These are phyloP conservation scores for Oligia fasciuncula DNA, from an alignment of 2,888 invertebrate genomes.

Conservation along the genomic window DNA sequence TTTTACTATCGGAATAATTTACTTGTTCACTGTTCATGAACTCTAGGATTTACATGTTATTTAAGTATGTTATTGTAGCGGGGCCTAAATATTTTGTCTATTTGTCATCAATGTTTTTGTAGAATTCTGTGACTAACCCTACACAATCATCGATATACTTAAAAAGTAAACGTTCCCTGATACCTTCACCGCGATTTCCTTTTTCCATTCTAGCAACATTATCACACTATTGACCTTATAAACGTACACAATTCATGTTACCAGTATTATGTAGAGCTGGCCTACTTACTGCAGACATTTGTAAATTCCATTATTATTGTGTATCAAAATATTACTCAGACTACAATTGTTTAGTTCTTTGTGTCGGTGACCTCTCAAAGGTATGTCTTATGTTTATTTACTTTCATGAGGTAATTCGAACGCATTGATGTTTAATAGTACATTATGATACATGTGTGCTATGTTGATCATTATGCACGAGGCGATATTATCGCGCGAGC, in stretches of 20 bases:
- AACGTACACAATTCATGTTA: conserved; percentile 44
- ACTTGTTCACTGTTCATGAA: neutral
- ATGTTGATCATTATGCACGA: too few species aligned
- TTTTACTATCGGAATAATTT: conserved; percentile 1
- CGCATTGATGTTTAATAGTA: conserved; percentile 16
- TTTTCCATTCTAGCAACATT: conserved; percentile 44
- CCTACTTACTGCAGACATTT: conserved; percentile 72
- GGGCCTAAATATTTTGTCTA: conserved; percentile 19
- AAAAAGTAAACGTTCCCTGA: conserved; percentile 24
- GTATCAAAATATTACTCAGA: conserved; percentile 70
- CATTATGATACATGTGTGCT: too few species aligned
- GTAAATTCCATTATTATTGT: conserved; percentile 75
- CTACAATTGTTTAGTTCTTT: conserved; percentile 58
- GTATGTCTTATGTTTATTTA: conserved; percentile 56
- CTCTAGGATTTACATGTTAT: neutral
- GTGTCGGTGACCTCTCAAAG: conserved; percentile 64
- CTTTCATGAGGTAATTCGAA: conserved; percentile 49
- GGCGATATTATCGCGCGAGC: too few species aligned
- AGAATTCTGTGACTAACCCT: conserved; percentile 17
- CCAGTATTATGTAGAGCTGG: conserved; percentile 61
- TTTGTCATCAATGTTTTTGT: conserved; percentile 28
- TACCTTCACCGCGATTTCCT: conserved; percentile 30
- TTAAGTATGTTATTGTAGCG: neutral
- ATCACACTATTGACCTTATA: conserved; percentile 60
- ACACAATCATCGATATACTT: neutral